Evolutionary conservation across 2,888 invertebrate species (phyloP), one percentile per base, ranked within the genome.

Genomic region (Boloria euphrosyne): DNA sequence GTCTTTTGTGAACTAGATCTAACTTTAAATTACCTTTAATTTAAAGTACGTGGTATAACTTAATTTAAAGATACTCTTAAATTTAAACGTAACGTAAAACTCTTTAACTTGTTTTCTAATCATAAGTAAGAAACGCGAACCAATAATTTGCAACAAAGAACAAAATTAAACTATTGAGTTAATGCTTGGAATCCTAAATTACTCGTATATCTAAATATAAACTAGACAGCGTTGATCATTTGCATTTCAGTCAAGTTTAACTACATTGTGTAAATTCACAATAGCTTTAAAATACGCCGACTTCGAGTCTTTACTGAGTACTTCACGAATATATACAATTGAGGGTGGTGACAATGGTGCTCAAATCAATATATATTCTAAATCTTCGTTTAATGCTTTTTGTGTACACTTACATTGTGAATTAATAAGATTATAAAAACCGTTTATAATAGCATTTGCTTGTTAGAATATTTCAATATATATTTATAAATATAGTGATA

Each of bases 251-350:
- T 57, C 43, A 57, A 57, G 22, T 57, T 57, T 22, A 57, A 57
- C 55, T 44, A 57, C 55, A 57, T 57, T 46, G 55, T 57, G 44
- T 57, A 57, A 57, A 57, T 57, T 57, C 18, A 57, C 55, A 57
- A 57, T 57, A 44, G 55, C n/a, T 57, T 57, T n/a, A 57, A 44
- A 57, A 57, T 57, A 44, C 44, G 22, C 44, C 22, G 44, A 57
- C 44, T 57, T 57, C 44, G 55, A 44, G 44, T 55, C 44, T 44
- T 55, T 22, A 17, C 55, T 46, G 13, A 57, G 44, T 44, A 57
- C 22, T 57, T 44, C 7, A 14, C 27, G 7, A 14, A 53, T 53
- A 31, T n/a, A n/a, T 53, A 38, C 53, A 53, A 53, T 53, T 27
- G 13, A 53, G 38, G 38, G 13, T 50, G 31, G 16, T 3, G 53